Base-by-base conservation (phyloP, 1,140 invertebrate genomes). In the Dreissena polymorpha region DNA sequence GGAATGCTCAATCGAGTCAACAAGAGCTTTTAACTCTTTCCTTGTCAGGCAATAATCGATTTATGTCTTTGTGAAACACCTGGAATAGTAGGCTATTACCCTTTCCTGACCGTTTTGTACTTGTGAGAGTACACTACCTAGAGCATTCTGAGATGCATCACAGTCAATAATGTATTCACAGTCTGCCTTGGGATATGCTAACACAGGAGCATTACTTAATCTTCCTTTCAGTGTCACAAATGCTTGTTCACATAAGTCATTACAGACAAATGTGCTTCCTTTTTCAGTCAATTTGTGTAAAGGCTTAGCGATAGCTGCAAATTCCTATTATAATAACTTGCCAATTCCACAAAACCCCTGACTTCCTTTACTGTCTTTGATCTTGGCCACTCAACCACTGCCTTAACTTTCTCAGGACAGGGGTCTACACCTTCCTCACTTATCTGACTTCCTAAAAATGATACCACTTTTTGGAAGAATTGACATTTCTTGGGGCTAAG, bases 11-110 rank as follows among this genome's bases (percentile, higher is more conserved):
- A n/a, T 55, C 12, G 53, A 12, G 12, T 12, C 12, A 12, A 55
- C 18, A 7, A 88, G 49, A n/a, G 85, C 88, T 16, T 86, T 64
- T 6, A 76, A 39, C 49, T 65, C 57, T 39, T 80, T 86, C 50
- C 49, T 0, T n/a, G n/a, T n/a, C n/a, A n/a, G n/a, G n/a, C n/a
- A n/a, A n/a, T n/a, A n/a, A n/a, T n/a, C n/a, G n/a, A 16, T 49
- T 73, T 8, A 21, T 29, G 14, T 25, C 21, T 53, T 78, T 13
- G 65, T 16, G 16, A 69, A 55, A 16, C 23, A 53, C 29, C 25
- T 50, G 16, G 50, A 57, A 29, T 21, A 63, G 21, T 64, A 76
- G 25, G 10, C 21, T 1, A 76, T 76, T 14, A 65, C 57, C 60
- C 65, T 76, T 21, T 65, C 57, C 3, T 7, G 21, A 2, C 29